phyloP scores from a whole-genome alignment of 2,797 vertebrate genomes.

The Poecilia gillii region DNA sequence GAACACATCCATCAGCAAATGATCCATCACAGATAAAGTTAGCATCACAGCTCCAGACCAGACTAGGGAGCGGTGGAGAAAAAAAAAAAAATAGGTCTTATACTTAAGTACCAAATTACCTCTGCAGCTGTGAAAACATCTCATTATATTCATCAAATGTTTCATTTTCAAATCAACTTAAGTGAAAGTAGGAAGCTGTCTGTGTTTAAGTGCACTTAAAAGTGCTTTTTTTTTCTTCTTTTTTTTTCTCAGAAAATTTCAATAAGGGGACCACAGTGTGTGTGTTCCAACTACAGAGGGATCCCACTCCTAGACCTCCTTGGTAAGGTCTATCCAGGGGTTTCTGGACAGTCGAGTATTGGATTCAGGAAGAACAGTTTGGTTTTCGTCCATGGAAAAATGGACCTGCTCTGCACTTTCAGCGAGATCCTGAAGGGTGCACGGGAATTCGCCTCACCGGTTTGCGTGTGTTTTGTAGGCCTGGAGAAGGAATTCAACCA shows the following conservation, averaged over 20 bases:
- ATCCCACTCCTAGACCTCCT: background rate
- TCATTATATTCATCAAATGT: background rate
- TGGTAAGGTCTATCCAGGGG: background rate
- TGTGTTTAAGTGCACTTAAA: background rate
- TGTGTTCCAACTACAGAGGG: background rate
- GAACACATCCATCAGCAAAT: conserved; percentile 41
- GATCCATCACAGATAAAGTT: conserved; percentile 35
- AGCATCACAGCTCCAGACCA: background rate
- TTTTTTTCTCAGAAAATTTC: background rate
- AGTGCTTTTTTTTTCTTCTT: background rate
- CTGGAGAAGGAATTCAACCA: background rate
- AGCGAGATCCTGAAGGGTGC: too few relatives aligned
- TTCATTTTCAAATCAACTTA: background rate
- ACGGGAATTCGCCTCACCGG: background rate
- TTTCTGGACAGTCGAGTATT: background rate
- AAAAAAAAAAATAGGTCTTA: conserved; percentile 5
- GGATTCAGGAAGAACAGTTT: background rate
- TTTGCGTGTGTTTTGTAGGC: background rate
- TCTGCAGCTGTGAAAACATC: conserved; percentile 5
- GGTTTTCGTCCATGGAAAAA: too few relatives aligned
- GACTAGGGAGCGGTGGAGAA: background rate
- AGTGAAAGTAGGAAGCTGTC: background rate
- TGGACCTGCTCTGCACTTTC: too few relatives aligned
- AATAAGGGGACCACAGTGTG: background rate
- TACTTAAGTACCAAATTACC: conserved; percentile 15